These are phyloP conservation scores for Mastigias papua DNA, from an alignment of 30 jellyfish, hydroid and myxozoan genomes.

Conservation along the genomic window DNA sequence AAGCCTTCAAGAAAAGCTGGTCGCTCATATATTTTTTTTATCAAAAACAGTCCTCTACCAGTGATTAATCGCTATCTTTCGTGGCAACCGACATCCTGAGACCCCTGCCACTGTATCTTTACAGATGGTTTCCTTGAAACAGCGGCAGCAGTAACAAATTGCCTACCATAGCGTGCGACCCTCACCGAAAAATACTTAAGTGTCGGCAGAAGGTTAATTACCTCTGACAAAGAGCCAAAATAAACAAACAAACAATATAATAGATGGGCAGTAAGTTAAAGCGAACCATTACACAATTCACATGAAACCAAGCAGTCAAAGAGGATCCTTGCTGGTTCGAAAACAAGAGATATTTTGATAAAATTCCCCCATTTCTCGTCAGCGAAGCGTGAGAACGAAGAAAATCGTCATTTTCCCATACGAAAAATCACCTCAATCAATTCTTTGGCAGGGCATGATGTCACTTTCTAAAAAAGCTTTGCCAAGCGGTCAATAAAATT, in stretches of 20 bases:
- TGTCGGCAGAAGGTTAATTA: neutral
- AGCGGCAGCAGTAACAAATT: neutral
- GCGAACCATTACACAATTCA: neutral
- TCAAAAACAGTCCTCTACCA: too few species aligned
- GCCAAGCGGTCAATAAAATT: too few species aligned
- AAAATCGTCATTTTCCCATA: conserved; percentile 19
- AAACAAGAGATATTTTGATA: conserved; percentile 59
- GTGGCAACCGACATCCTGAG: too few species aligned
- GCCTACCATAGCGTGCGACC: neutral
- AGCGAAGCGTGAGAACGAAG: conserved; percentile 43
- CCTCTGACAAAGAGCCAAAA: neutral
- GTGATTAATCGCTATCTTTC: too few species aligned
- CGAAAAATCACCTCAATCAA: neutral
- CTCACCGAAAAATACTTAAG: neutral
- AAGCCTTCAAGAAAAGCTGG: too few species aligned
- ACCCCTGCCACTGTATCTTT: neutral
- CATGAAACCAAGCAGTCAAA: conserved; percentile 30
- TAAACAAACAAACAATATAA: conserved; percentile 17
- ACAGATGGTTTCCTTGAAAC: neutral
- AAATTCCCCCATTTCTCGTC: conserved; percentile 30
- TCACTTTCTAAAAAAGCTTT: too few species aligned
- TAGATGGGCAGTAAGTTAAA: neutral
- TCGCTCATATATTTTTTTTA: too few species aligned
- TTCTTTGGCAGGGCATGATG: neutral
- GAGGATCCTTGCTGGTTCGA: conserved; percentile 56